Evolutionary conservation across 2,113 vertebrate species (phyloP).

Genomic region (Oncorhynchus kisutch): DNA sequence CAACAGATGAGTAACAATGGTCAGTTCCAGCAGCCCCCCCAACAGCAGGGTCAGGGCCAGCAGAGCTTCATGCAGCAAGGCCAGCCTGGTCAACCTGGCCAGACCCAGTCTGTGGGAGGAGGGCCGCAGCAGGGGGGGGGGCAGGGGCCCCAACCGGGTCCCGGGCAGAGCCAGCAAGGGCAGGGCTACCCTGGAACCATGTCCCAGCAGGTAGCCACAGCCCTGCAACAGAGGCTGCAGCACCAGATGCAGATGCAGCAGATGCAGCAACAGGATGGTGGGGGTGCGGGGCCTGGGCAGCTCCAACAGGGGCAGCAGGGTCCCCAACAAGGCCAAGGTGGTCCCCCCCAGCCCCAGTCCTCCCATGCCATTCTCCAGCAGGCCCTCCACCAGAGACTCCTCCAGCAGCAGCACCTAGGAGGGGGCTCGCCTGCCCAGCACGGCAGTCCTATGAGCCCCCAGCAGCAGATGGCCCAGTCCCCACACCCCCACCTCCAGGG

Average conservation of each 20-base stretch:
- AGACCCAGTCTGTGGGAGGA: conserved; percentile 60
- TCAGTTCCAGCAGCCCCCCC: conserved; percentile 85
- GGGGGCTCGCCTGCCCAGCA: conserved; percentile 87
- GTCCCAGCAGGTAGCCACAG: conserved; percentile 65
- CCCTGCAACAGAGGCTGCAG: conserved; percentile 70
- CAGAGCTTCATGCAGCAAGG: conserved; percentile 74
- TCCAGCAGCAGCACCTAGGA: conserved; percentile 66
- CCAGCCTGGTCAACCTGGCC: conserved; percentile 80
- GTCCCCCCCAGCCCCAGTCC: conserved; percentile 50
- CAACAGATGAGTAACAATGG: conserved; percentile 84
- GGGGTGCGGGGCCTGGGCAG: no score
- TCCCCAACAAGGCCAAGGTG: conserved; percentile 55
- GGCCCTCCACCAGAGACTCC: conserved; percentile 89
- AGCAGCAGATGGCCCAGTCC: conserved; percentile 83
- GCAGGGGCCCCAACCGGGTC: conserved; percentile 65
- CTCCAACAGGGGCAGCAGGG: conserved; percentile 14
- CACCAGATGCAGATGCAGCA: conserved; percentile 56
- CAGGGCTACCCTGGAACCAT: conserved; percentile 74
- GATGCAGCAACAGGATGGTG: no score
- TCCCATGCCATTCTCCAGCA: conserved; percentile 77
- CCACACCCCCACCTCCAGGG: conserved; percentile 89
- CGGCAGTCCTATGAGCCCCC: conserved; percentile 94
- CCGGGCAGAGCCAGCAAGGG: conserved; percentile 66
- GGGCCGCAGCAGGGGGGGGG: conserved; percentile 43
- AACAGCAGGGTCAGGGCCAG: conserved; percentile 77